phyloP scores from a whole-genome alignment of 1,140 invertebrate species.

The Drosophila sucinea region DNA sequence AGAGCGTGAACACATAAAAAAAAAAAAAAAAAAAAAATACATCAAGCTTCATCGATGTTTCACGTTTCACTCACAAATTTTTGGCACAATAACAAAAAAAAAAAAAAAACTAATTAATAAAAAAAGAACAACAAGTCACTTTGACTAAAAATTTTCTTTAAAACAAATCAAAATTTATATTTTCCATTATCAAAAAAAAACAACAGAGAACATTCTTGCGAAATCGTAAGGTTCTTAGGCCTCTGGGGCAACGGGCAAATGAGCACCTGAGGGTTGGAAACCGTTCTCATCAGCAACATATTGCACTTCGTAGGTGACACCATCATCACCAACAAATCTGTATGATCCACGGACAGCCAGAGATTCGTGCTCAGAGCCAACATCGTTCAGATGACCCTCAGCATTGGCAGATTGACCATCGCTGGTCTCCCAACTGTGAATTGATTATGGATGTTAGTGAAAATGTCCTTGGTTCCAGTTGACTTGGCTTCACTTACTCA shows the following conservation, averaged over 20 bases:
- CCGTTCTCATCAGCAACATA: slow-evolving; percentile 91
- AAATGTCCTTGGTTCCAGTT: background rate
- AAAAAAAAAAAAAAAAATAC: background rate
- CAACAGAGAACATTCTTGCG: slow-evolving; percentile 23
- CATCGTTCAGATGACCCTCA: slow-evolving; percentile 34
- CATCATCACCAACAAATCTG: slow-evolving; percentile 86
- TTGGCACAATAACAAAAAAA: background rate
- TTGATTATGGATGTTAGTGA: background rate
- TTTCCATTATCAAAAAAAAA: slow-evolving; percentile 7
- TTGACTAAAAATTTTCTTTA: background rate
- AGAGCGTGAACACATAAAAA: background rate
- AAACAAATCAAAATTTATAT: slow-evolving; percentile 21
- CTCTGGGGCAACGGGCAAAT: slow-evolving; percentile 84
- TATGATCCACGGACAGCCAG: slow-evolving; percentile 85
- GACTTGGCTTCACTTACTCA: slow-evolving; percentile 40
- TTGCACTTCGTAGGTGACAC: slow-evolving; percentile 86
- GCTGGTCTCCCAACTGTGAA: slow-evolving; percentile 44
- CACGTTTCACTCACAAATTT: background rate
- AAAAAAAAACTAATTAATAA: background rate
- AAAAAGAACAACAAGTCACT: background rate
- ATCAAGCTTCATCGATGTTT: background rate
- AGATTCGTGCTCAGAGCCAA: slow-evolving; percentile 63
- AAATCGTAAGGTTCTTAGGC: slow-evolving; percentile 68
- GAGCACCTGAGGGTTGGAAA: slow-evolving; percentile 88
- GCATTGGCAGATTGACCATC: slow-evolving; percentile 34